Evolutionary conservation across 2,888 invertebrate genomes (phyloP).

Genomic region (Pheosia tremula): DNA sequence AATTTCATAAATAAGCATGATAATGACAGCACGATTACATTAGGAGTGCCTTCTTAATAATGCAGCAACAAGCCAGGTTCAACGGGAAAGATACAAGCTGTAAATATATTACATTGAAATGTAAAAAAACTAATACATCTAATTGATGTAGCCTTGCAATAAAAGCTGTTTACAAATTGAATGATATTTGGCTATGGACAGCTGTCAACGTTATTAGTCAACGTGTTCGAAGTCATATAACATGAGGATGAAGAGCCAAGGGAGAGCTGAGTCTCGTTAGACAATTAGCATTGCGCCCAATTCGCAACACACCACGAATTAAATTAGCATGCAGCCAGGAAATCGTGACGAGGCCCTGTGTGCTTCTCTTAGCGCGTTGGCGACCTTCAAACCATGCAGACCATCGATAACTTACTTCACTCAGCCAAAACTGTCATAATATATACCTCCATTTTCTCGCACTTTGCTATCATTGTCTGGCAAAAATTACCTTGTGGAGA

Average conservation of each 20-base stretch:
- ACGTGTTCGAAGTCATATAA: constrained; percentile 7
- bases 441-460: constrained; percentile 20
- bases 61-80: no score
- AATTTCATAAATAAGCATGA: no score
- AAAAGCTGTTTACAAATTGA: no score
- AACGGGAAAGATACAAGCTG: no score
- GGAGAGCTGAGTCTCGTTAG: constrained; percentile 41
- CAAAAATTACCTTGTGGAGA: constrained; percentile 22
- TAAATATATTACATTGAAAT: no score
- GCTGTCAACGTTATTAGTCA: background rate
- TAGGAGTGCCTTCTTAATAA: no score
- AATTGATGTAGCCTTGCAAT: no score
- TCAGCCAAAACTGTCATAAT: constrained; percentile 8
- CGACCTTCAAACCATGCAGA: constrained; percentile 32
- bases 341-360: constrained; percentile 61
- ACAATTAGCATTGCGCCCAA: constrained; percentile 52
- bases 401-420: constrained; percentile 27
- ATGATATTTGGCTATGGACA: constrained; percentile 8
- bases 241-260: constrained; percentile 14
- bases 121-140: no score
- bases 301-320: constrained; percentile 65
- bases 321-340: constrained; percentile 62
- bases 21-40: no score
- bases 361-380: constrained; percentile 40
- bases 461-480: constrained; percentile 18